These are phyloP conservation scores for Pogonognathellus flavescens DNA, from an alignment of 1,140 invertebrate genomes.

Conservation along the genomic window DNA sequence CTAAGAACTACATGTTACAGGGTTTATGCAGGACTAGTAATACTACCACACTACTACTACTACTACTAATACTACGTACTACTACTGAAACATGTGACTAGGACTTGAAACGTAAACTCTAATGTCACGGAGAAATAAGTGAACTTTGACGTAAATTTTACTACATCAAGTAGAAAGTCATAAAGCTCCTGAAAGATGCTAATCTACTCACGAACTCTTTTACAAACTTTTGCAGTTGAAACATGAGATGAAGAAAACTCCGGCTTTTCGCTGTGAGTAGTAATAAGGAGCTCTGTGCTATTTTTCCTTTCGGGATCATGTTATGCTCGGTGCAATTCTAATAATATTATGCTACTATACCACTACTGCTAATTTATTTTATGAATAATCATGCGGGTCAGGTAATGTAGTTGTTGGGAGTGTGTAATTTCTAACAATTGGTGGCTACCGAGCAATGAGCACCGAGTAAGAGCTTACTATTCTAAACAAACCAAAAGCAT, in stretches of 20 bases:
- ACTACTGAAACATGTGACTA: neutral
- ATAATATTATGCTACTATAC: neutral
- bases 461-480: neutral
- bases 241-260: neutral
- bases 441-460: no score
- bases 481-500: neutral
- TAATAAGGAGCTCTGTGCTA: neutral
- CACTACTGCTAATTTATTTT: neutral
- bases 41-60: neutral
- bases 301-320: neutral
- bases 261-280: neutral
- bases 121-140: slow-evolving; percentile 27
- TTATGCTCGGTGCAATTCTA: neutral
- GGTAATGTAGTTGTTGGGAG: neutral
- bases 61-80: neutral
- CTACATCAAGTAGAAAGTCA: slow-evolving; percentile 37
- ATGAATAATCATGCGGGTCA: slow-evolving; percentile 26
- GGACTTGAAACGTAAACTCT: neutral
- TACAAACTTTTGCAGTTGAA: slow-evolving; percentile 16
- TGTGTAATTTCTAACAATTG: slow-evolving; percentile 10
- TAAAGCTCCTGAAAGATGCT: slow-evolving; percentile 34
- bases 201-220: slow-evolving; percentile 48
- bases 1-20: no score
- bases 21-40: neutral
- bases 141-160: slow-evolving; percentile 43